Evolutionary conservation across 2,888 invertebrate genomes (phyloP).

Genomic region (Melanostoma mellinum): DNA sequence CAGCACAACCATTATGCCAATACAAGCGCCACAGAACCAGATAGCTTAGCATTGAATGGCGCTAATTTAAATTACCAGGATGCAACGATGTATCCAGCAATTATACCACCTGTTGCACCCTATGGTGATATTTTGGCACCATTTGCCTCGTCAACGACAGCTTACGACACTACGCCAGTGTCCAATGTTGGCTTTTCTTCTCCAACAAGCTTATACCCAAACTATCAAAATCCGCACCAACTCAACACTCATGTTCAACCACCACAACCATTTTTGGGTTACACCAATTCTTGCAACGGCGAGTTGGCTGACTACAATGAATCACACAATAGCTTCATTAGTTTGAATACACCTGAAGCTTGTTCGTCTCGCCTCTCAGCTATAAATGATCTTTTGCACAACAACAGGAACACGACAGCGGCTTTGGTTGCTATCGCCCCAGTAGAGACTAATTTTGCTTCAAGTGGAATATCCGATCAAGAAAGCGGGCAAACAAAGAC

Average conservation of each 20-base stretch:
- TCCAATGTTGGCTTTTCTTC: conserved; percentile 27
- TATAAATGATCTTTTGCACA: conserved; percentile 80
- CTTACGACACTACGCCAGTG: conserved; percentile 72
- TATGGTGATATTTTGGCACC: conserved; percentile 78
- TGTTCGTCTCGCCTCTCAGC: conserved; percentile 80
- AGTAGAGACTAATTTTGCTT: conserved; percentile 2
- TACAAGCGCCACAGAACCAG: conserved; percentile 56
- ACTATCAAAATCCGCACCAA: conserved; percentile 52
- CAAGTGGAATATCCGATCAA: conserved; percentile 1
- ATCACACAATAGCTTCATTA: conserved; percentile 76
- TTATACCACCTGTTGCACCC: conserved; percentile 74
- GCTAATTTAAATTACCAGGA: conserved; percentile 61
- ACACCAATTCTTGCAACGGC: conserved; percentile 70
- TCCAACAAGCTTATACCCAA: conserved; percentile 39
- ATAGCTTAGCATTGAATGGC: conserved; percentile 51
- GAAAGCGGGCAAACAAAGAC: not conserved
- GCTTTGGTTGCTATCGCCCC: conserved; percentile 77
- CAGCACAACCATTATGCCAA: conserved; percentile 54
- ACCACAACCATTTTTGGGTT: conserved; percentile 73
- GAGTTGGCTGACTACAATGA: conserved; percentile 59
- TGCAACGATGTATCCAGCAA: conserved; percentile 63
- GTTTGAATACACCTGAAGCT: conserved; percentile 77
- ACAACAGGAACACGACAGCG: conserved; percentile 80
- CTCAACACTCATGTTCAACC: conserved; percentile 49
- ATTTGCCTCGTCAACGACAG: conserved; percentile 63